Conservation (phyloP, 2,888 invertebrate species). For the Azorinus chamasolen region DNA sequence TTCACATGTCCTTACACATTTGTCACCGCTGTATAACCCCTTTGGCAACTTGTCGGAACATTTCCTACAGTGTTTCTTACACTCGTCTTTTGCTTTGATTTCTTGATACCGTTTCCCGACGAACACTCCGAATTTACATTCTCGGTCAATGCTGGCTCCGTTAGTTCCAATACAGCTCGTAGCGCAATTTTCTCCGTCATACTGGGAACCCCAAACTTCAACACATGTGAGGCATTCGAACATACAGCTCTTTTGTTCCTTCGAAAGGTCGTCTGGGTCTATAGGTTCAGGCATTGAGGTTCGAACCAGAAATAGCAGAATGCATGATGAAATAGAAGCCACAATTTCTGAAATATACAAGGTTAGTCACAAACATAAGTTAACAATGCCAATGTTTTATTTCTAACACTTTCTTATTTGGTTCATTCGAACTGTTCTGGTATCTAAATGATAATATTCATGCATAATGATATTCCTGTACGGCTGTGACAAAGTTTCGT, state of each 20-base stretch:
- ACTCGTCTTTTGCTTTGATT: conserved; percentile 37
- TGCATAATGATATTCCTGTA: too few species aligned
- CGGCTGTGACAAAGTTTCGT: too few species aligned
- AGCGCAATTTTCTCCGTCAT: conserved; percentile 60
- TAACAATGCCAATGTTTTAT: too few species aligned
- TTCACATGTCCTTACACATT: conserved; percentile 33
- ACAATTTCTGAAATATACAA: too few species aligned
- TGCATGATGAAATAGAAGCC: too few species aligned
- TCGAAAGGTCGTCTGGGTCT: background rate
- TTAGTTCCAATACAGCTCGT: conserved; percentile 44
- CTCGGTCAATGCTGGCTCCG: conserved; percentile 54
- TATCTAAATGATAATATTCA: too few species aligned
- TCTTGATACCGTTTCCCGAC: conserved; percentile 37
- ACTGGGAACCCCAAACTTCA: conserved; percentile 51
- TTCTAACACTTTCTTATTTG: too few species aligned
- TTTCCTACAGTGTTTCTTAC: conserved; percentile 36
- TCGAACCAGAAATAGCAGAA: too few species aligned
- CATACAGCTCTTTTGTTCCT: conserved; percentile 42
- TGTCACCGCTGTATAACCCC: conserved; percentile 20
- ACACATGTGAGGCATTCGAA: conserved; percentile 60
- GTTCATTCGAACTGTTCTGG: too few species aligned
- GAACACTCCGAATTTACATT: conserved; percentile 44
- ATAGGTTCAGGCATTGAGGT: background rate
- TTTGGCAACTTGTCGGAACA: conserved; percentile 23
- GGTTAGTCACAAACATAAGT: too few species aligned